Evolutionary conservation across 2,113 vertebrate species (phyloP).

Genomic region (Chloropsis hardwickii): DNA sequence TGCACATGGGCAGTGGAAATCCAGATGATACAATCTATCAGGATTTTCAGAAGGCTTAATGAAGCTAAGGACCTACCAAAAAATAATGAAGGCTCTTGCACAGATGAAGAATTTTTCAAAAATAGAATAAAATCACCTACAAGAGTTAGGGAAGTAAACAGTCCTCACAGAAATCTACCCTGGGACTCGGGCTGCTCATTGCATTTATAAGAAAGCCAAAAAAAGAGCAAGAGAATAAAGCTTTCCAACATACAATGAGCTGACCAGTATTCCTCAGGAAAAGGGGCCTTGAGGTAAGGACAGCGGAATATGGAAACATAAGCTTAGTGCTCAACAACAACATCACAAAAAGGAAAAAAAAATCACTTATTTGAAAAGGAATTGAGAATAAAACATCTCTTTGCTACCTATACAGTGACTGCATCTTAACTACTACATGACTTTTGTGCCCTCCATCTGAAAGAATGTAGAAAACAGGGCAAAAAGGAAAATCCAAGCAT

Average conservation of each 20-base stretch:
- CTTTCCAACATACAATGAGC: not conserved
- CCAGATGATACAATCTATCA: not conserved
- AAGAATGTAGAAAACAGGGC: not conserved
- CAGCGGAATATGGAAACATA: not conserved
- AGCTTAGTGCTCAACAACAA: not conserved
- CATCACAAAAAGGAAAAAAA: not conserved
- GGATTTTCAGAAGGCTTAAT: not conserved
- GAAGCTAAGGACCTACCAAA: not conserved
- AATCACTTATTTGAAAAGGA: not conserved
- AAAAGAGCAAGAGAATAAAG: not conserved
- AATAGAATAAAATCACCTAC: not conserved
- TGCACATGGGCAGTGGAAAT: not conserved
- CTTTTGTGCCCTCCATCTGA: not conserved
- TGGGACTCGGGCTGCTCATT: fast-evolving
- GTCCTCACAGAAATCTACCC: not conserved
- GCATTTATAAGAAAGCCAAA: not conserved
- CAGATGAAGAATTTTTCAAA: not conserved
- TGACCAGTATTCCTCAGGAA: not conserved
- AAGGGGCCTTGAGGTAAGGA: not conserved
- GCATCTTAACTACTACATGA: not conserved
- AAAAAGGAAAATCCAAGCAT: not conserved
- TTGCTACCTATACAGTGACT: not conserved
- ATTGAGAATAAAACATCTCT: not conserved
- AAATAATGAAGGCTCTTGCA: not conserved
- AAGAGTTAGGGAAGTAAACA: not conserved